A percentile compares a stretch with the other conserved stretches of the same genome.
Evolutionary conservation across 2,113 vertebrate species (phyloP).

Genomic region (Barnardius zonarius): DNA sequence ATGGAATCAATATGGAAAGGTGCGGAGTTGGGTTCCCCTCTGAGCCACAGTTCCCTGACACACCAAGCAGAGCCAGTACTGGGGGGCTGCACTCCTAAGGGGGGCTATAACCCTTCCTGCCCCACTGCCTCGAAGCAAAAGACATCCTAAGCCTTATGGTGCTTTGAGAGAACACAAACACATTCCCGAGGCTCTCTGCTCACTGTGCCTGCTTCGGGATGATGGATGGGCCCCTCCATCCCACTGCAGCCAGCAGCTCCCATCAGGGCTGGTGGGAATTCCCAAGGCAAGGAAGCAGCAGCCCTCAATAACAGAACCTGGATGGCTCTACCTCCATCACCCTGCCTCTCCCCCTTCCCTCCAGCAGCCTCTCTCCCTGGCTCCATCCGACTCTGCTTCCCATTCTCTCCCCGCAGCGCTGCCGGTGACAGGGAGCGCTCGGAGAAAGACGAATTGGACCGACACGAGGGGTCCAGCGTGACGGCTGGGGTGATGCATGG

Average conservation of each 20-base stretch:
- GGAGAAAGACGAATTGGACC: slow-evolving; percentile 73
- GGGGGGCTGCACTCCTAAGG: not conserved
- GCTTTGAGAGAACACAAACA: not conserved
- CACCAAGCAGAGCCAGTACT: accelerated
- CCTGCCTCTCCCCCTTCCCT: not conserved
- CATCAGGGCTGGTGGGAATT: not conserved
- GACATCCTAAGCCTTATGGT: not conserved
- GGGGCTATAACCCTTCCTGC: not conserved
- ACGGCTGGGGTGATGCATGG: slow-evolving; percentile 72
- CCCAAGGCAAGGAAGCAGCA: not conserved
- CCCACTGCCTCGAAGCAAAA: not conserved
- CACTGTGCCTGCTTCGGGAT: accelerated
- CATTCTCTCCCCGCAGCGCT: not conserved
- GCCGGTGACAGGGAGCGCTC: slow-evolving; percentile 49
- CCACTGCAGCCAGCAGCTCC: not conserved
- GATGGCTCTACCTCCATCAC: not conserved
- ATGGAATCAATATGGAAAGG: not conserved
- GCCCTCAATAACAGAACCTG: accelerated
- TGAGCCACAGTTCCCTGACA: accelerated
- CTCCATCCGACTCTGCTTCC: not conserved
- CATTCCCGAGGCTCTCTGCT: not conserved
- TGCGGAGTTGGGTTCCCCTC: not conserved
- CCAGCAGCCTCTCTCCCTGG: not conserved
- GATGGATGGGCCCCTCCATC: not conserved
- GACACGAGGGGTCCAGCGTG: slow-evolving; percentile 59